A percentile compares a stretch with the other conserved stretches of the same genome.
These are phyloP conservation scores for Orchestes rusci DNA, from an alignment of 2,888 invertebrate species.

Conservation along the genomic window DNA sequence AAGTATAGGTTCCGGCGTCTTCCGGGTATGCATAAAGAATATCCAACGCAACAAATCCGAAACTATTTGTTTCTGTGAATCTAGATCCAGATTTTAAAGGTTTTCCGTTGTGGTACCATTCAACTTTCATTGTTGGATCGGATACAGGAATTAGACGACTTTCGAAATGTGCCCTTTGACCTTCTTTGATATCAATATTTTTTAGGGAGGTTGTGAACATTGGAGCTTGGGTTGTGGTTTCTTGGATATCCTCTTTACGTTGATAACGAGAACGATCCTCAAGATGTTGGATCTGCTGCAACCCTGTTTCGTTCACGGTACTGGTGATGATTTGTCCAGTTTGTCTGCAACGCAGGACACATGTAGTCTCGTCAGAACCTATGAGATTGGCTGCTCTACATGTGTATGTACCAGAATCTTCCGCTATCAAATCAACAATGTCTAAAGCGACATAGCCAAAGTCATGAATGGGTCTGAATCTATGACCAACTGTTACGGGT, in stretches of 20 bases:
- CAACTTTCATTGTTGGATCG: constrained; percentile 87
- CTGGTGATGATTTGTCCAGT: constrained; percentile 75
- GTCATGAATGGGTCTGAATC: constrained; percentile 95
- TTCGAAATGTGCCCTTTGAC: constrained; percentile 91
- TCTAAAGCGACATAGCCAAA: constrained; percentile 98
- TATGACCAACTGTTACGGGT: constrained; percentile 88
- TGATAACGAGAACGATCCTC: constrained; percentile 78
- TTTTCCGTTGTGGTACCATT: constrained; percentile 90
- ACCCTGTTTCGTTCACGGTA: constrained; percentile 80
- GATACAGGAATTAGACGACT: constrained; percentile 90
- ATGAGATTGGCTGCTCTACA: constrained; percentile 86
- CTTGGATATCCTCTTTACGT: constrained; percentile 68
- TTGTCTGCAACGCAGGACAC: constrained; percentile 64
- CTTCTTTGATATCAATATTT: constrained; percentile 88
- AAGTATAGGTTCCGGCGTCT: constrained; percentile 93
- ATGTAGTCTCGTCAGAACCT: constrained; percentile 81
- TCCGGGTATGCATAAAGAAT: constrained; percentile 93
- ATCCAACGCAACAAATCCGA: constrained; percentile 95
- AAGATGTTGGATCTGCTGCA: constrained; percentile 82
- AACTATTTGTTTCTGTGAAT: constrained; percentile 93
- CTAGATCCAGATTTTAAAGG: constrained; percentile 89
- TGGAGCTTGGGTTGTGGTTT: constrained; percentile 83
- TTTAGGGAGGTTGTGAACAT: constrained; percentile 89
- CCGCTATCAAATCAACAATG: constrained; percentile 90
- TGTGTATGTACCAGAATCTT: constrained; percentile 91